Percentiles rank a stretch among this genome's conserved stretches.
Conservation (phyloP, 2,797 vertebrate genomes). For the Muscicapa comitata region DNA sequence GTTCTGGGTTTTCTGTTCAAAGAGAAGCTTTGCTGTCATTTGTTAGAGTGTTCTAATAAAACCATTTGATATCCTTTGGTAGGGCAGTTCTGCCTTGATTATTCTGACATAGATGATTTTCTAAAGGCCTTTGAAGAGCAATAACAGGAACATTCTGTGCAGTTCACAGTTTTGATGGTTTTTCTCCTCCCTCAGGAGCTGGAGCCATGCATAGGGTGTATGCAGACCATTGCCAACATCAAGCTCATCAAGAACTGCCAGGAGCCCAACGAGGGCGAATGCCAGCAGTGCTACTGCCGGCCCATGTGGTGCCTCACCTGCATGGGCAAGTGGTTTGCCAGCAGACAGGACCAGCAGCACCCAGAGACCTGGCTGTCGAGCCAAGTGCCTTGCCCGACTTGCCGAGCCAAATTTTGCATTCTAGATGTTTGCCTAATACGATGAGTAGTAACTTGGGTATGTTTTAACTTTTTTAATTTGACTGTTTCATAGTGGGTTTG, state of each 20-base stretch:
- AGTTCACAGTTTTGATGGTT: rapidly evolving
- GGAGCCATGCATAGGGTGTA: slow-evolving; percentile 91
- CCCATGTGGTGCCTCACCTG: slow-evolving; percentile 97
- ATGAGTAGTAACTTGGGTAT: slow-evolving; percentile 62
- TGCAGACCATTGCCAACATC: slow-evolving; percentile 85
- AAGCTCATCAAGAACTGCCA: slow-evolving; percentile 88
- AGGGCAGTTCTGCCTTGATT: not conserved
- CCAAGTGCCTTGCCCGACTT: slow-evolving; percentile 92
- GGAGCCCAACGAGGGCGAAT: slow-evolving; percentile 75
- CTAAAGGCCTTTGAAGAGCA: not conserved
- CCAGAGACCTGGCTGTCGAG: slow-evolving; percentile 93
- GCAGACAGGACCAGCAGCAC: slow-evolving; percentile 90
- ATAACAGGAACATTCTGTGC: not conserved
- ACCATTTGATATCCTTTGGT: not conserved
- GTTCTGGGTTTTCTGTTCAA: not conserved
- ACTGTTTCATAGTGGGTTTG: not conserved
- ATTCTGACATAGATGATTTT: not conserved
- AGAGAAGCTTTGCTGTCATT: not conserved
- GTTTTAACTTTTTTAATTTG: not conserved
- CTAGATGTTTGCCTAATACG: slow-evolving; percentile 86
- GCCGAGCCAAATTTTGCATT: slow-evolving; percentile 90
- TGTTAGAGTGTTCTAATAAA: not conserved
- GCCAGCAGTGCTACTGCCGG: slow-evolving; percentile 89
- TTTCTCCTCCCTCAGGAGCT: slow-evolving; percentile 78
- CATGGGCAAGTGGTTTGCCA: slow-evolving; percentile 96